Evolutionary conservation across 1,140 invertebrate species (phyloP).

Genomic region (Helicoverpa armigera): DNA sequence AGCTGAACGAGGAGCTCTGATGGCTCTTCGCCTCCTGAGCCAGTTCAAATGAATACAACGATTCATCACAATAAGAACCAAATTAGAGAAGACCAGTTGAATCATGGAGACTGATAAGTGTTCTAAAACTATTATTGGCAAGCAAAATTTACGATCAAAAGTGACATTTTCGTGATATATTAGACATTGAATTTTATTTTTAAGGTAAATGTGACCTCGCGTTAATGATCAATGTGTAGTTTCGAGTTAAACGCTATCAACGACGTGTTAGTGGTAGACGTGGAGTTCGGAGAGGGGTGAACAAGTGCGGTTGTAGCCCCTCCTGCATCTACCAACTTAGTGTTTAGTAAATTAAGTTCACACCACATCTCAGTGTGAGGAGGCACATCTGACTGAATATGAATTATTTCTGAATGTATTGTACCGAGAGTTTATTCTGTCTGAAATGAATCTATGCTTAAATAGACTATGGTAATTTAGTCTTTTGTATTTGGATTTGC

Average conservation of each 20-base stretch:
- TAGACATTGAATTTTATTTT: slow-evolving; percentile 62
- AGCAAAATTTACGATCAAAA: slow-evolving; percentile 58
- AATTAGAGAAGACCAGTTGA: slow-evolving; percentile 65
- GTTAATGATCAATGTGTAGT: slow-evolving; percentile 49
- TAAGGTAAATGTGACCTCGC: slow-evolving; percentile 64
- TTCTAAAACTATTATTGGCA: slow-evolving; percentile 66
- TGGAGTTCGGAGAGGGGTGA: slow-evolving; percentile 24
- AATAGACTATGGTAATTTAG: slow-evolving; percentile 26
- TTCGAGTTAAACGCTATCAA: slow-evolving; percentile 4
- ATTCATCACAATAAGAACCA: slow-evolving; percentile 68
- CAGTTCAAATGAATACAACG: slow-evolving; percentile 52
- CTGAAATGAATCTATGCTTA: slow-evolving; percentile 47
- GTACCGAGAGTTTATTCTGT: slow-evolving; percentile 45
- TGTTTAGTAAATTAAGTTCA: slow-evolving; percentile 43
- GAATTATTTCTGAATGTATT: slow-evolving; percentile 48
- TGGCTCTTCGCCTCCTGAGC: slow-evolving; percentile 25
- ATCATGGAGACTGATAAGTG: slow-evolving; percentile 69
- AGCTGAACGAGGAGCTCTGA: slow-evolving; percentile 17
- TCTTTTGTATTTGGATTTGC: slow-evolving; percentile 35
- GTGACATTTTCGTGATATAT: slow-evolving; percentile 62
- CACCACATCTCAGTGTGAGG: slow-evolving; percentile 48
- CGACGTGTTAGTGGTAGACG: slow-evolving; percentile 12
- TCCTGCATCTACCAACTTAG: slow-evolving; percentile 30
- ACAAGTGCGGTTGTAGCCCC: background rate
- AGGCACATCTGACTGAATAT: slow-evolving; percentile 49